Percentiles rank a stretch among this genome's conserved stretches.
phyloP scores from a whole-genome alignment of 64 coral and sea anemone species.

The Anthopleura sola region DNA sequence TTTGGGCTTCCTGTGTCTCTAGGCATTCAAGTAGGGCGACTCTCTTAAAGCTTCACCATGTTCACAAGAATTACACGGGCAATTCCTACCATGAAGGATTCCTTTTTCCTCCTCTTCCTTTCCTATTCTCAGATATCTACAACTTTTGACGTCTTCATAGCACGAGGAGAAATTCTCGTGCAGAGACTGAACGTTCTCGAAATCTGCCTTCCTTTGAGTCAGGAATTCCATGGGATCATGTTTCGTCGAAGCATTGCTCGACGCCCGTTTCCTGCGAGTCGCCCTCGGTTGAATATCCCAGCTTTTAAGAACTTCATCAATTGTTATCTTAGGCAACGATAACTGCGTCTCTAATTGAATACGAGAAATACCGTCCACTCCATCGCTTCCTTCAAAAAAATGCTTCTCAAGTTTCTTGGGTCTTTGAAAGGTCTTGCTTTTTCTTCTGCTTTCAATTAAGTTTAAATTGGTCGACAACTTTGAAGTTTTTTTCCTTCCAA shows the following conservation, averaged over 20 bases:
- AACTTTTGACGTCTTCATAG: constrained; percentile 42
- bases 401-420: not conserved
- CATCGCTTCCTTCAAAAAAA: not conserved
- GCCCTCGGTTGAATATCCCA: constrained; percentile 34
- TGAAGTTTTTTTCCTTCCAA: not conserved
- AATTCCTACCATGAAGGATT: constrained; percentile 5
- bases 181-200: not conserved
- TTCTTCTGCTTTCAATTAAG: not conserved
- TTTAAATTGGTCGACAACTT: not conserved
- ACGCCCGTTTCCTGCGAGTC: not conserved
- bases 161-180: not conserved
- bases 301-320: constrained; percentile 50
- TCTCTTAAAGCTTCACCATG: constrained; percentile 42
- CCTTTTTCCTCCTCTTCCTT: constrained; percentile 20
- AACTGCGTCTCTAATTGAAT: not conserved
- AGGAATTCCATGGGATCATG: constrained; percentile 60
- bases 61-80: constrained; percentile 69
- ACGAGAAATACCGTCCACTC: not conserved
- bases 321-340: constrained; percentile 47
- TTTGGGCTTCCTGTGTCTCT: not conserved
- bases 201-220: not conserved
- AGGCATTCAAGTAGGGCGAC: constrained; percentile 55
- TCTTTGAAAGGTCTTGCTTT: not conserved
- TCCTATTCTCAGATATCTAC: constrained; percentile 46
- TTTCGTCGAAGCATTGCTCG: constrained; percentile 22